Percentiles rank a stretch among this genome's conserved stretches.
Conservation (phyloP, 2,888 invertebrate genomes). For the Teinopalpus imperialis region DNA sequence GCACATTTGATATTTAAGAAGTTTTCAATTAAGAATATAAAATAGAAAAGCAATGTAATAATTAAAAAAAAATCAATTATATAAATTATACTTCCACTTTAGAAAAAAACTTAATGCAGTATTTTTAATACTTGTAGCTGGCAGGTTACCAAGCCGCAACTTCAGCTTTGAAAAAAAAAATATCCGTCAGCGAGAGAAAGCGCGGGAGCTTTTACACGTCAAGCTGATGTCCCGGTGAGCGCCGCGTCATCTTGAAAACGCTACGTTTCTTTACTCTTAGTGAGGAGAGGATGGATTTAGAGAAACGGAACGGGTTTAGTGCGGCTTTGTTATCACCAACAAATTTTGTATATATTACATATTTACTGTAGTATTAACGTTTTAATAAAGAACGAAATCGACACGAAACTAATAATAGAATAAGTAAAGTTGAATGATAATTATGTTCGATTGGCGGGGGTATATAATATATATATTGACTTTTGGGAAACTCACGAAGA, state of each 20-base stretch:
- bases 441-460: no score
- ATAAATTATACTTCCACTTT: constrained; percentile 12
- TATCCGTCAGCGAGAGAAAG: constrained; percentile 19
- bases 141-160: constrained; percentile 19
- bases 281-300: constrained; percentile 18
- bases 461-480: no score
- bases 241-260: constrained; percentile 21
- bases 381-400: no score
- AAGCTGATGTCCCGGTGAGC: constrained; percentile 23
- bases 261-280: constrained; percentile 20
- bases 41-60: no score
- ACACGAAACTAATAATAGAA: no score
- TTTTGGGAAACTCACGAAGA: no score
- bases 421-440: no score
- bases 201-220: constrained; percentile 25
- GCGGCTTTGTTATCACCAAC: not conserved
- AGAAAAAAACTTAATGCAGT: constrained; percentile 5
- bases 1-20: no score
- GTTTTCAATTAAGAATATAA: no score
- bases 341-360: not conserved
- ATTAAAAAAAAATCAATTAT: not conserved
- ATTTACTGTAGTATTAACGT: no score
- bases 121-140: constrained; percentile 13
- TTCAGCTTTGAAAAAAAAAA: constrained; percentile 2
- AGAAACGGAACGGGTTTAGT: constrained; percentile 15